Conservation (phyloP, 2,888 invertebrate species). For the Seira musarum region DNA sequence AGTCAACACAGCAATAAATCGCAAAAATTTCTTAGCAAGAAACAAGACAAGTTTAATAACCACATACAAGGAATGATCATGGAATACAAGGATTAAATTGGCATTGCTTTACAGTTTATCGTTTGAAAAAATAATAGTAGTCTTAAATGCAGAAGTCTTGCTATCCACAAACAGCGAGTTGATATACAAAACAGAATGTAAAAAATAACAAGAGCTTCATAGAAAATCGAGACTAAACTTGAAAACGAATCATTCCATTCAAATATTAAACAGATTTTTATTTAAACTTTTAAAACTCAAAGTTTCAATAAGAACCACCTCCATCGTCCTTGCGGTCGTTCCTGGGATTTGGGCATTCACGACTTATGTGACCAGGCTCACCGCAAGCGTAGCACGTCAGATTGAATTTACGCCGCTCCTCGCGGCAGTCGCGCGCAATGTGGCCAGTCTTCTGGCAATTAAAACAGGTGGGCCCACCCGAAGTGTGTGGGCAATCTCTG, state of each 20-base stretch:
- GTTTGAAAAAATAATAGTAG: background rate
- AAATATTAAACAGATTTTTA: background rate
- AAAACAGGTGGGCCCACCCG: conserved; percentile 84
- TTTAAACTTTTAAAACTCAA: background rate
- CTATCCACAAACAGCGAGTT: background rate
- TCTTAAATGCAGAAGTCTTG: background rate
- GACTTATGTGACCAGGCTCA: conserved; percentile 88
- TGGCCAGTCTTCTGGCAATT: conserved; percentile 95
- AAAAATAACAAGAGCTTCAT: background rate
- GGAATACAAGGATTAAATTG: background rate
- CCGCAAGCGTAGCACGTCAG: conserved; percentile 94
- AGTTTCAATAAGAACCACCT: conserved; percentile 34
- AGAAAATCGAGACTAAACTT: background rate
- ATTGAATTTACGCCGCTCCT: conserved; percentile 74
- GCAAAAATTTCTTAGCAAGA: no score
- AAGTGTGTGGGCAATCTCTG: conserved; percentile 80
- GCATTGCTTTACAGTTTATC: background rate
- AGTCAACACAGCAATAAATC: no score
- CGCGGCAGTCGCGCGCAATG: conserved; percentile 82
- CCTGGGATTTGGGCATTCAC: conserved; percentile 78
- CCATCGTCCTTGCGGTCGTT: conserved; percentile 50
- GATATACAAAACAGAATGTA: background rate
- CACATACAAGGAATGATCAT: background rate
- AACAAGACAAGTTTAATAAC: background rate
- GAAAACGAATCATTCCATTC: background rate